Base-by-base conservation (phyloP, 2,888 invertebrate genomes). In the Drosophila nigritarsus region DNA sequence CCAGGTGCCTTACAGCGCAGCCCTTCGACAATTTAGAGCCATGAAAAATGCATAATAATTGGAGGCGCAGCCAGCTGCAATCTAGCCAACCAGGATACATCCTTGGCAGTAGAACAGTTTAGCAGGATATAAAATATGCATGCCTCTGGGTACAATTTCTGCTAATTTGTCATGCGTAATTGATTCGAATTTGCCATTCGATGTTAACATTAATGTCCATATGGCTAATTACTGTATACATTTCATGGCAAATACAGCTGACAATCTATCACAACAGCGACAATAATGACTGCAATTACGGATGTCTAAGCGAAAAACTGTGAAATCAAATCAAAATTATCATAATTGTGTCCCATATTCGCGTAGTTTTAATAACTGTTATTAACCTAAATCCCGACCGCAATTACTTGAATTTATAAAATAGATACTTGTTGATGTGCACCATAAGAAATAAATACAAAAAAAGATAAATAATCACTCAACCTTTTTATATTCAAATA, bases 21-120 rank as follows among this genome's bases (percentile, higher is more conserved):
- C 36, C 20, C 55, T 65, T 70, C 53, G 65, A 74, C 73, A 76
- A 73, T 75, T 83, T 79, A 53, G 58, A 27, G 60, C 71, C 68
- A 87, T 87, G 62, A 88, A 87, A 87, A 82, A 87, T 88, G 77
- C 81, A 87, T 87, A 72, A 75, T 83, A 86, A 73, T 79, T 70
- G 63, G 60, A 29, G 51, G 8, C 11, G 27, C 7, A 13, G 18
- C 36, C 54, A 36, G 54, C n/a, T 54, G 54, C 54, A 9, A 32
- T 45, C 49, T 8, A 13, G 42, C 36, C 29, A 20, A 13, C 4
- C 30, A 8, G 34, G 56, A 34, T 49, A 20, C 62, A 72, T 63
- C 73, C 71, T 50, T 53, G 55, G 40, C 20, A 40, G 20, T 30
- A 20, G 36, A 32, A 38, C 29, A 30, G 38, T 51, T 40, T 18